These are phyloP conservation scores for Mungos mungo DNA, from an alignment of 2,113 vertebrate species.

Conservation along the genomic window DNA sequence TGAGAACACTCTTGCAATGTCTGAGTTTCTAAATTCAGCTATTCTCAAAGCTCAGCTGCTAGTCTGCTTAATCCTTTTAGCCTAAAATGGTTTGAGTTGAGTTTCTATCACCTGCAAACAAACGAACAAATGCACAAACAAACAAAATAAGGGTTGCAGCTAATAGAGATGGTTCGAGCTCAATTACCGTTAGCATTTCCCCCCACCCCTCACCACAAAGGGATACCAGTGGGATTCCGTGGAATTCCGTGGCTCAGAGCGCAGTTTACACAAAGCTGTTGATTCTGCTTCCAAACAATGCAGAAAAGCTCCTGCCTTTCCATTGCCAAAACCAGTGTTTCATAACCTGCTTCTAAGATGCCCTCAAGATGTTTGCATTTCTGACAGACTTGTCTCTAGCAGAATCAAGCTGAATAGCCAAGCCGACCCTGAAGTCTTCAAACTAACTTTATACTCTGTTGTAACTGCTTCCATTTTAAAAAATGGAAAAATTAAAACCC, in stretches of 20 bases:
- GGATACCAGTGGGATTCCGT: background rate
- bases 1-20: background rate
- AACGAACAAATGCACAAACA: background rate
- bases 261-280: constrained; percentile 4
- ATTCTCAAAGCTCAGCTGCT: background rate
- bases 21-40: background rate
- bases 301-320: background rate
- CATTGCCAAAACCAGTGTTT: background rate
- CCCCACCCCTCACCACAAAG: background rate
- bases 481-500: background rate
- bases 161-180: background rate
- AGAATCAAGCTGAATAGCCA: constrained; percentile 6
- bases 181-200: background rate
- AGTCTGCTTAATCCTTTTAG: background rate
- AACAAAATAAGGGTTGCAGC: background rate
- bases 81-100: background rate
- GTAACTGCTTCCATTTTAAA: background rate
- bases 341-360: background rate
- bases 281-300: background rate
- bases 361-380: background rate
- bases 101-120: background rate
- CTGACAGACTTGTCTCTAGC: background rate
- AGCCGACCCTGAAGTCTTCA: background rate
- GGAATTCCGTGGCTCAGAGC: background rate
- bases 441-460: background rate